These are phyloP conservation scores for Cotesia congregata DNA, from an alignment of 2,888 invertebrate genomes.

Conservation along the genomic window DNA sequence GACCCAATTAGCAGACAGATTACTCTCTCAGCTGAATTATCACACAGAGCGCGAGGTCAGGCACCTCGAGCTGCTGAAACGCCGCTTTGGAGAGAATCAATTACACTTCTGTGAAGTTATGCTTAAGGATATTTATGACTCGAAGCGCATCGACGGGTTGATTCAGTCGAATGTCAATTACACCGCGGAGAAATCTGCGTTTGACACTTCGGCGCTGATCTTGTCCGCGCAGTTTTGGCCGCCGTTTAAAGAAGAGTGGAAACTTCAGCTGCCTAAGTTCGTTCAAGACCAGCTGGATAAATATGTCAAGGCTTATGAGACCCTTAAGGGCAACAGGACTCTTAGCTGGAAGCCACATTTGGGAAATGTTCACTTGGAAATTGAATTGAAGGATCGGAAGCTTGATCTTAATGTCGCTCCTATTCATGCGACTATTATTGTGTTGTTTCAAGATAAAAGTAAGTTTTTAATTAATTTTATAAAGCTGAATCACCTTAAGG, in stretches of 20 bases:
- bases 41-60: constrained; percentile 92
- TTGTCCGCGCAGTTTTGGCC: constrained; percentile 99
- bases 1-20: constrained; percentile 90
- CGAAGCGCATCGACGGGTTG: constrained; percentile 90
- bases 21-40: constrained; percentile 86
- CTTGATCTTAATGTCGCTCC: constrained; percentile 90
- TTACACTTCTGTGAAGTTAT: constrained; percentile 98
- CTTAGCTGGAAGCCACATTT: constrained; percentile 94
- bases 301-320: constrained; percentile 92
- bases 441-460: constrained; percentile 92
- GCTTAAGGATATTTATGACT: constrained; percentile 97
- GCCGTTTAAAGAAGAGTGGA: constrained; percentile 91
- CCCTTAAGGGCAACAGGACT: constrained; percentile 91
- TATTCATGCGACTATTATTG: constrained; percentile 92
- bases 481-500: too few species aligned
- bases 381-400: constrained; percentile 87
- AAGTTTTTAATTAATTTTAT: constrained; percentile 52
- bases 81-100: constrained; percentile 96
- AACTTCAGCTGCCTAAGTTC: constrained; percentile 85
- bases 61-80: constrained; percentile 92
- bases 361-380: constrained; percentile 90
- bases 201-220: constrained; percentile 86
- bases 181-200: constrained; percentile 67
- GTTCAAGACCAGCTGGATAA: constrained; percentile 86
- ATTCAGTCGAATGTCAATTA: constrained; percentile 82